Evolutionary conservation across 2,797 vertebrate species (phyloP), one percentile per base, ranked within the genome.

Genomic region (Poecilia wingei): DNA sequence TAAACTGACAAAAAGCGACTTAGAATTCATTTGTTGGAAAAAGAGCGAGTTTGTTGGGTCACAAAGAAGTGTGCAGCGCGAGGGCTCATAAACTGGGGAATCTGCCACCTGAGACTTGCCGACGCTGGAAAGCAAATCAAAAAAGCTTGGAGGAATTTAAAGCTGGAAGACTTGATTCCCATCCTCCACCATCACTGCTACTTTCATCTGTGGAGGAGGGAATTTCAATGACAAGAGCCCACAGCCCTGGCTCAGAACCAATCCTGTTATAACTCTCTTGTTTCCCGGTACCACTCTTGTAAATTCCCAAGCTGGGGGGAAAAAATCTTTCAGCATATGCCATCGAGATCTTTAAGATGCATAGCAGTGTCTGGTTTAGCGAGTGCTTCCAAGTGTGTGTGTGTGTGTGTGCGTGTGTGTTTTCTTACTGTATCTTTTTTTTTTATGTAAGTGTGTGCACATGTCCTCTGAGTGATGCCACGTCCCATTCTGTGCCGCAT

Each of bases 101-200:
- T 94, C 89, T 93, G 88, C 93, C 94, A 93, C 93, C 93, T 94
- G 94, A 95, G 93, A 93, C 90, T 91, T 87, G 86, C 88, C 83
- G 79, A 92, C 78, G 88, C 90, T 84, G 88, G 87, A 92, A 93
- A 90, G 87, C 82, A 91, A 92, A 92, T 92, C 80, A 92, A 89
- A 86, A 92, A 91, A 85, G 84, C 88, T 85, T 85, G 82, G 86
- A 92, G 86, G 86, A 93, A 91, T 89, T 88, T 86, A 94, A 91
- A 92, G 90, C 91, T 94, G 92, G 92, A 94, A 93, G 92, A 92
- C 88, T 88, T 77, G 82, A 86, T 83, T 91, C 84, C 82, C 84
- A 80, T 83, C 88, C 89, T 92, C 85, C 77, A 90, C 90, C 88
- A 85, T 80, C 75, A 74, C 79, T 76, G 80, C 88, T 84, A 84